Percentiles rank a stretch among this genome's conserved stretches.
Evolutionary conservation across 2,797 vertebrate genomes (phyloP).

Genomic region (Melanotaenia boesemani): DNA sequence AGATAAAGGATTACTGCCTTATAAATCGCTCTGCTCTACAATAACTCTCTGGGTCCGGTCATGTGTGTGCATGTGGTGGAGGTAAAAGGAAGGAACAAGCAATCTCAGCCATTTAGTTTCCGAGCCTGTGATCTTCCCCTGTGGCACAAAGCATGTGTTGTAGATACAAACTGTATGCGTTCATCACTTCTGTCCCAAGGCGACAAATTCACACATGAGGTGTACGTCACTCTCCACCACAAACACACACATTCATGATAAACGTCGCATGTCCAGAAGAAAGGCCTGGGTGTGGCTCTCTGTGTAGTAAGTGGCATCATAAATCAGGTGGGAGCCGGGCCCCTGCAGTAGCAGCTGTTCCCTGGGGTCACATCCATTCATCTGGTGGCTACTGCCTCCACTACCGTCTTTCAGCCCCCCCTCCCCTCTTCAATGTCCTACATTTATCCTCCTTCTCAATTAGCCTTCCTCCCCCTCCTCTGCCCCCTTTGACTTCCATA

Average conservation of each 20-base stretch:
- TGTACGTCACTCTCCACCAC: slow-evolving; percentile 20
- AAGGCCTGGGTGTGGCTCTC: slow-evolving; percentile 42
- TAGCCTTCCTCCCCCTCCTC: slow-evolving; percentile 30
- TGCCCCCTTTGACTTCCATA: slow-evolving; percentile 7
- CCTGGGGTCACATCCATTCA: slow-evolving; percentile 65
- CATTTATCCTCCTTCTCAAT: slow-evolving; percentile 64
- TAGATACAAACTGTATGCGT: slow-evolving; percentile 18
- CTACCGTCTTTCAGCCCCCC: slow-evolving; percentile 29
- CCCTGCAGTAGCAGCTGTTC: slow-evolving; percentile 60
- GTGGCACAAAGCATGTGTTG: slow-evolving; percentile 19
- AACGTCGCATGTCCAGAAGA: slow-evolving; percentile 29
- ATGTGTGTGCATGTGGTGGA: too few species aligned
- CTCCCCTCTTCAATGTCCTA: slow-evolving; percentile 32
- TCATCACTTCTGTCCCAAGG: slow-evolving; percentile 26
- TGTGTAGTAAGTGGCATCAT: slow-evolving; percentile 38
- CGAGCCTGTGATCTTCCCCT: slow-evolving; percentile 11
- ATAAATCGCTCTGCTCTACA: too few species aligned
- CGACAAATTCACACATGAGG: slow-evolving; percentile 24
- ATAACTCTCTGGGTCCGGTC: too few species aligned
- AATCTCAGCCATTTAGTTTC: too few species aligned
- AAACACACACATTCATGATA: slow-evolving; percentile 15
- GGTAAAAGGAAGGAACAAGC: too few species aligned
- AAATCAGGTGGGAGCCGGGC: slow-evolving; percentile 64
- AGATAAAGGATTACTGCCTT: too few species aligned
- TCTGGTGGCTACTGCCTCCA: slow-evolving; percentile 48